Evolutionary conservation across 2,888 invertebrate genomes (phyloP), one percentile per base, ranked within the genome.

Genomic region (Gari tellinella): DNA sequence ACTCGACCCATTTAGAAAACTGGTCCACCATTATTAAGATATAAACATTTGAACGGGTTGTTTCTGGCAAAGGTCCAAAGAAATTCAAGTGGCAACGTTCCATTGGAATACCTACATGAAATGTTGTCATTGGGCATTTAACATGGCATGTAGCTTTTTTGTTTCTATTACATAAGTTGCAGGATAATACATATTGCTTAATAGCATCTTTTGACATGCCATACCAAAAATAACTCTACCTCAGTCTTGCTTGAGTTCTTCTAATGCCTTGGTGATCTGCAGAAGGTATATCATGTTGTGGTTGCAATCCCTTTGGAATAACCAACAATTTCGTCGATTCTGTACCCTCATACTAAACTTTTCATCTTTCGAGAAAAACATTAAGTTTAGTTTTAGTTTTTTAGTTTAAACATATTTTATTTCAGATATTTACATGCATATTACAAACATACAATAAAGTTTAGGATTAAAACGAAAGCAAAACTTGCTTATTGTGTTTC

Each of bases 1-100:
- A 69, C 26, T 73, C 73, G 4, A 78, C 69, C 73, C 70, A 74
- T 31, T 77, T 77, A 0, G 72, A 73, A 45, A 69, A 77, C 40
- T 72, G 72, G 37, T 72, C 68, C 21, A 64, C 25, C 62, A 63
- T 63, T 41, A 70, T 57, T 12, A 66, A 40, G 19, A 57, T 38
- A 37, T 73, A 43, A 17, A 57, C 68, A 21, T 68, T 58, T 2
- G 53, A 58, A 2, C 37, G 21, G 0, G 41, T 48, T 7, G 57
- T 63, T n/a, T 48, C 63, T 10, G 62, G 53, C 12, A 75, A 38
- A 2, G 69, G 75, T 25, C 74, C 68, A 2, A 74, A n/a, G 21
- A 74, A 69, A 37, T 75, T 70, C 10, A 75, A 17, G 17, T 45
- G 46, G n/a, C n/a, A n/a, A n/a, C n/a, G n/a, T n/a, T n/a, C n/a